Evolutionary conservation across 1,140 invertebrate genomes (phyloP).

Genomic region (Hycleus cichorii): DNA sequence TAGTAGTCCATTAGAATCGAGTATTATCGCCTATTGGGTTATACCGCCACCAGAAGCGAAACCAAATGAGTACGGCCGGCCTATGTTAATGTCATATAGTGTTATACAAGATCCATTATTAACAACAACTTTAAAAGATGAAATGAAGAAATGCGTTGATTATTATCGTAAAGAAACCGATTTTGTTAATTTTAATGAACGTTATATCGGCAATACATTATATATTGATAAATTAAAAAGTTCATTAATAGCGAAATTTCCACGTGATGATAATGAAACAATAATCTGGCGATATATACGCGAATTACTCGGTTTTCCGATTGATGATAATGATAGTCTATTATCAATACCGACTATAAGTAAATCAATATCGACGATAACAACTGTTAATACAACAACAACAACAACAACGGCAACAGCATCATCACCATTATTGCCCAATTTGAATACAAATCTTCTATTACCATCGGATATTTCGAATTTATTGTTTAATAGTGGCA

Average conservation of each 20-base stretch:
- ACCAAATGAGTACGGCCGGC: slow-evolving; percentile 83
- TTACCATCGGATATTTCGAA: slow-evolving; percentile 53
- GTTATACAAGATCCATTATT: slow-evolving; percentile 75
- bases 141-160: slow-evolving; percentile 79
- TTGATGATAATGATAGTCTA: slow-evolving; percentile 48
- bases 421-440: slow-evolving; percentile 30
- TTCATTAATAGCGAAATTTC: slow-evolving; percentile 57
- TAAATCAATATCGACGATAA: slow-evolving; percentile 28
- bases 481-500: slow-evolving; percentile 52
- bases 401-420: no score
- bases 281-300: slow-evolving; percentile 56
- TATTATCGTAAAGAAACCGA: slow-evolving; percentile 77
- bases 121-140: slow-evolving; percentile 72
- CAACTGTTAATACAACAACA: no score
- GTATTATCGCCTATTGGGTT: slow-evolving; percentile 86
- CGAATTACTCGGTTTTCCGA: slow-evolving; percentile 48
- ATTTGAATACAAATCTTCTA: slow-evolving; percentile 46
- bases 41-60: slow-evolving; percentile 87
- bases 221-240: slow-evolving; percentile 74
- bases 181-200: slow-evolving; percentile 67
- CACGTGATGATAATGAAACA: slow-evolving; percentile 56
- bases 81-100: slow-evolving; percentile 81
- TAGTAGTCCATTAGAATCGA: slow-evolving; percentile 67
- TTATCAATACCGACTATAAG: slow-evolving; percentile 48
- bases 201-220: slow-evolving; percentile 63